A percentile compares a stretch with the other conserved stretches of the same genome.
Conservation (phyloP, 2,888 invertebrate genomes). For the Caenorhabditis drosophilae region DNA sequence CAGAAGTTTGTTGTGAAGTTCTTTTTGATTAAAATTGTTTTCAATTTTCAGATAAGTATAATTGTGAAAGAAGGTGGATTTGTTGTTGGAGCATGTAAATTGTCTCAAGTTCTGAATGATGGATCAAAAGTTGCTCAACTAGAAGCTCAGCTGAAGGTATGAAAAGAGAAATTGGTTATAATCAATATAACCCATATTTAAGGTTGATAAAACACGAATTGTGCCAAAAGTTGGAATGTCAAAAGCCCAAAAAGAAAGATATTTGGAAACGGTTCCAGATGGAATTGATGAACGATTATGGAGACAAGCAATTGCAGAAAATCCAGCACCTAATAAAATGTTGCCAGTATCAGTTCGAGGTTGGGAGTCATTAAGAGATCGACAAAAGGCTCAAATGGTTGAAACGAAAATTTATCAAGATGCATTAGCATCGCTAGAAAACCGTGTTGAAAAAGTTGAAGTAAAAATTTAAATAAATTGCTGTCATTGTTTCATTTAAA, state of each 20-base stretch:
- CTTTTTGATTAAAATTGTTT: constrained; percentile 1
- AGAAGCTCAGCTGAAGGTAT: constrained; percentile 45
- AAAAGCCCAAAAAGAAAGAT: constrained; percentile 43
- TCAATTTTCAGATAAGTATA: constrained; percentile 20
- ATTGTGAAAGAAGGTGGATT: constrained; percentile 35
- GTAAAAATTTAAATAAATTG: constrained; percentile 2
- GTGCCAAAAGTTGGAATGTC: constrained; percentile 44
- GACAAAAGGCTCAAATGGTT: constrained; percentile 70
- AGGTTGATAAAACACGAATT: constrained; percentile 32
- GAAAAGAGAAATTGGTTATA: not conserved
- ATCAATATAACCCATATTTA: not conserved
- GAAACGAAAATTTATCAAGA: constrained; percentile 34
- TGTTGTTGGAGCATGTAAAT: constrained; percentile 16
- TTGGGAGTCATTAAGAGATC: constrained; percentile 78
- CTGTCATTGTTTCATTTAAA: not conserved
- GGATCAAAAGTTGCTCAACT: constrained; percentile 21
- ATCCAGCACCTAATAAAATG: constrained; percentile 87
- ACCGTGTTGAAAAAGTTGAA: constrained; percentile 14
- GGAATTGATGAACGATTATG: constrained; percentile 78
- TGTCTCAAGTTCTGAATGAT: constrained; percentile 32
- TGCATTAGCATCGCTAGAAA: constrained; percentile 14
- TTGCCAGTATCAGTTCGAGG: constrained; percentile 94
- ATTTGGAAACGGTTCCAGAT: constrained; percentile 36
- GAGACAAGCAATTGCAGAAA: constrained; percentile 93
- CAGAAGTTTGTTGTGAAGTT: constrained; percentile 10